Evolutionary conservation across 2,888 invertebrate species (phyloP).

Genomic region (Oxyteleia sp.): DNA sequence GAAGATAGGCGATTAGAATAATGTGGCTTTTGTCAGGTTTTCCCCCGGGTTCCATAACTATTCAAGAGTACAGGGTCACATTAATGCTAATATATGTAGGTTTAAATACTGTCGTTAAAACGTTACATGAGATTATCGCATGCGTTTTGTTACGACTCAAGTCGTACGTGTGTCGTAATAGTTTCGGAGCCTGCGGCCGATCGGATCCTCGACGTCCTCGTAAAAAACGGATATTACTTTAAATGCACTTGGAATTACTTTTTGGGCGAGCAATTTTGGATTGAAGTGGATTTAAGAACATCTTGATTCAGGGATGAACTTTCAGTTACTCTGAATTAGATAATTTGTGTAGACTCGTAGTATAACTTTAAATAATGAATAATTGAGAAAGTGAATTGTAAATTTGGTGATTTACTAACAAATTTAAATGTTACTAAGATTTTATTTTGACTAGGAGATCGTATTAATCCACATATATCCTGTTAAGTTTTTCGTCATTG

Average conservation of each 20-base stretch:
- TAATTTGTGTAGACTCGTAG: too few relatives aligned
- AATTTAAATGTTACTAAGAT: too few relatives aligned
- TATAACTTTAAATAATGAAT: too few relatives aligned
- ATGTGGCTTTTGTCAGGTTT: slow-evolving; percentile 44
- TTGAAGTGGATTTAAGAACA: background rate
- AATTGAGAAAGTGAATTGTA: too few relatives aligned
- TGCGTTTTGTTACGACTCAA: slow-evolving; percentile 56
- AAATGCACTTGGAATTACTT: slow-evolving; percentile 12
- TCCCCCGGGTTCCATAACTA: slow-evolving; percentile 41
- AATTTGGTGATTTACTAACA: too few relatives aligned
- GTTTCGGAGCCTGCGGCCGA: slow-evolving; percentile 28
- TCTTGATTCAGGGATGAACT: background rate
- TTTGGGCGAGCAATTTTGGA: slow-evolving; percentile 1
- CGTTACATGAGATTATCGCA: slow-evolving; percentile 66
- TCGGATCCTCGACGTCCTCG: background rate
- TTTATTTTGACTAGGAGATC: too few relatives aligned
- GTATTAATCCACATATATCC: too few relatives aligned
- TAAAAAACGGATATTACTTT: slow-evolving; percentile 25
- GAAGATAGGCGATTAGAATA: slow-evolving; percentile 37
- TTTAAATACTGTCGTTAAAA: slow-evolving; percentile 77
- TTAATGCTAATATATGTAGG: slow-evolving; percentile 74
- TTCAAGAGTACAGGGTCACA: slow-evolving; percentile 48
- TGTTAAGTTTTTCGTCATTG: too few relatives aligned
- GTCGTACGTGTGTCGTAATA: slow-evolving; percentile 45
- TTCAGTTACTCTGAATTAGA: too few relatives aligned